Conservation (phyloP, 2,113 vertebrate genomes). For the Phaethornis superciliosus region DNA sequence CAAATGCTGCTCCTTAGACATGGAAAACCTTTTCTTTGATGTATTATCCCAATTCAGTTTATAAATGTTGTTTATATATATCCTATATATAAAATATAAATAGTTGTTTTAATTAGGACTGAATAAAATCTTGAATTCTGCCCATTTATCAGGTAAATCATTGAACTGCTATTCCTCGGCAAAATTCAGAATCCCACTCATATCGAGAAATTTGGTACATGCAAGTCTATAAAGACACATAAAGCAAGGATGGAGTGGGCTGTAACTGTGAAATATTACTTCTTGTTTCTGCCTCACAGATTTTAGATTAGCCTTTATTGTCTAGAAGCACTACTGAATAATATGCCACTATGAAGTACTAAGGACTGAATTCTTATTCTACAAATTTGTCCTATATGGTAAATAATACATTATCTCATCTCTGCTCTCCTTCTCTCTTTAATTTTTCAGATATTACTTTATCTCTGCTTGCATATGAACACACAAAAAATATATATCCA, state of each 20-base stretch:
- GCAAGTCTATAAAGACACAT: slow-evolving; percentile 19
- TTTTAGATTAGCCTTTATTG: slow-evolving; percentile 63
- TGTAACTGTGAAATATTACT: slow-evolving; percentile 64
- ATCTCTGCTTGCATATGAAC: neutral
- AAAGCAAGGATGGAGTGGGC: slow-evolving; percentile 46
- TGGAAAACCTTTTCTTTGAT: neutral
- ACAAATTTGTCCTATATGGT: neutral
- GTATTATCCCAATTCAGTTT: neutral
- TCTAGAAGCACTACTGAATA: slow-evolving; percentile 32
- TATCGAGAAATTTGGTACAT: neutral
- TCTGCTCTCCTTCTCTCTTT: neutral
- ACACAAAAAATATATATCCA: neutral
- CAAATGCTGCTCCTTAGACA: neutral
- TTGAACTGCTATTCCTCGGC: neutral
- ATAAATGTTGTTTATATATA: neutral
- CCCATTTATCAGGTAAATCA: slow-evolving; percentile 1
- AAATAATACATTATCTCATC: slow-evolving; percentile 37
- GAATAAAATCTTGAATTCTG: neutral
- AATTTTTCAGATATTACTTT: neutral
- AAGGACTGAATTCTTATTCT: slow-evolving; percentile 44
- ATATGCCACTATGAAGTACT: neutral
- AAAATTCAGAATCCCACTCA: neutral
- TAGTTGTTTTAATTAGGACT: slow-evolving; percentile 30
- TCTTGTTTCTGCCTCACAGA: slow-evolving; percentile 59
- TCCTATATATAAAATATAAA: neutral